Evolutionary conservation across 1,140 invertebrate genomes (phyloP).

Genomic region (Lordiphosa collinella): DNA sequence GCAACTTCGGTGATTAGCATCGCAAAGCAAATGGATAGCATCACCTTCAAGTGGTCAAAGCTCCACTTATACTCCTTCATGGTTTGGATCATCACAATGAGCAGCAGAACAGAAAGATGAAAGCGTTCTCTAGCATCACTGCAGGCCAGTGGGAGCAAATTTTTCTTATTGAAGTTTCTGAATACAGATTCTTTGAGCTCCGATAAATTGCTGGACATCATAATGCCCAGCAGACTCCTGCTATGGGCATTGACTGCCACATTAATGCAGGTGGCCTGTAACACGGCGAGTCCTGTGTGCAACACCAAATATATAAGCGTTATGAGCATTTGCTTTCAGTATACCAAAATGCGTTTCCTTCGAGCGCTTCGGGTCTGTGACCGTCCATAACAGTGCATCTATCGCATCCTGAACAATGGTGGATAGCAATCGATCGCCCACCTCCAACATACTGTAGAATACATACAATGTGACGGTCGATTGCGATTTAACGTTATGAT

Average conservation of each 20-base stretch:
- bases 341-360: conserved; percentile 92
- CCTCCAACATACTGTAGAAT: conserved; percentile 99
- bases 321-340: conserved; percentile 92
- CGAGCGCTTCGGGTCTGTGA: conserved; percentile 92
- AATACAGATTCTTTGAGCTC: conserved; percentile 99
- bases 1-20: conserved; percentile 94
- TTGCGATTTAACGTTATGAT: conserved; percentile 99
- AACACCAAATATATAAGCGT: conserved; percentile 95
- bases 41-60: conserved; percentile 91
- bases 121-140: conserved; percentile 98
- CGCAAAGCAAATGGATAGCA: conserved; percentile 90
- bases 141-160: conserved; percentile 96
- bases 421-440: conserved; percentile 96
- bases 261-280: conserved; percentile 97
- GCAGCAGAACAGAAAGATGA: conserved; percentile 93
- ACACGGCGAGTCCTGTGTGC: conserved; percentile 94
- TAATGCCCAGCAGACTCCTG: conserved; percentile 97
- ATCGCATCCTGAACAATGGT: conserved; percentile 99
- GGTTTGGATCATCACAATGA: conserved; percentile 97
- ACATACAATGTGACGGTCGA: conserved; percentile 99
- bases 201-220: conserved; percentile 99
- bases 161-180: conserved; percentile 99
- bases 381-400: conserved; percentile 98
- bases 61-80: conserved; percentile 99
- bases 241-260: conserved; percentile 99